Conservation (phyloP, 2,888 invertebrate species). For the Archaeoteleia sp. region DNA sequence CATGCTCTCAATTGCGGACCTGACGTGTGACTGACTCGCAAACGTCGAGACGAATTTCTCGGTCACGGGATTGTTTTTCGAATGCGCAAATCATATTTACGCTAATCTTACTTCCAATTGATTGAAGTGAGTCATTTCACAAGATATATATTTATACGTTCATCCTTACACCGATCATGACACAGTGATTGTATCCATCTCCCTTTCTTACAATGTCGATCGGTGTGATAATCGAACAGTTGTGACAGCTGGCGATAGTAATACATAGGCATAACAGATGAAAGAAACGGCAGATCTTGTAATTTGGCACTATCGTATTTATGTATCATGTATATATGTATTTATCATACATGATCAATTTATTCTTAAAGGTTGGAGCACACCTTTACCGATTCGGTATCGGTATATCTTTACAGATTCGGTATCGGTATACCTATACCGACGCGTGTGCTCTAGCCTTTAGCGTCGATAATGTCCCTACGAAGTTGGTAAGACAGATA, state of each 20-base stretch:
- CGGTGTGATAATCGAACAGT: conserved; percentile 7
- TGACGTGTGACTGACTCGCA: conserved; percentile 38
- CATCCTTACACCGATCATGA: conserved; percentile 9
- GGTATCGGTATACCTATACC: too few species aligned
- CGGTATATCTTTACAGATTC: too few species aligned
- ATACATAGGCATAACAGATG: conserved; percentile 32
- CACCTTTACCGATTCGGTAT: too few species aligned
- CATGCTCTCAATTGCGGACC: conserved; percentile 33
- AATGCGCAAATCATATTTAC: conserved; percentile 31
- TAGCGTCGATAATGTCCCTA: too few species aligned
- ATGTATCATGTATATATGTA: too few species aligned
- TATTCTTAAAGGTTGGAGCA: too few species aligned
- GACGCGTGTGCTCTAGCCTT: too few species aligned
- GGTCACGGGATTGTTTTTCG: conserved; percentile 8
- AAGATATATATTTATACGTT: conserved; percentile 1
- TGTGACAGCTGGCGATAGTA: conserved; percentile 45
- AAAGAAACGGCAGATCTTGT: conserved; percentile 6
- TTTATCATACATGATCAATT: too few species aligned
- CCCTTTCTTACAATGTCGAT: conserved; percentile 5
- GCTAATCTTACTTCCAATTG: conserved; percentile 9
- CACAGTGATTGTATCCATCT: neutral
- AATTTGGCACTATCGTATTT: too few species aligned
- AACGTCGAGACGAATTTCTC: conserved; percentile 28
- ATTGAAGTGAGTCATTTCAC: conserved; percentile 2
- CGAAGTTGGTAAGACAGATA: too few species aligned